These are phyloP conservation scores for Drosophila nr. fundita DNA, from an alignment of 2,888 invertebrate genomes.

Conservation along the genomic window DNA sequence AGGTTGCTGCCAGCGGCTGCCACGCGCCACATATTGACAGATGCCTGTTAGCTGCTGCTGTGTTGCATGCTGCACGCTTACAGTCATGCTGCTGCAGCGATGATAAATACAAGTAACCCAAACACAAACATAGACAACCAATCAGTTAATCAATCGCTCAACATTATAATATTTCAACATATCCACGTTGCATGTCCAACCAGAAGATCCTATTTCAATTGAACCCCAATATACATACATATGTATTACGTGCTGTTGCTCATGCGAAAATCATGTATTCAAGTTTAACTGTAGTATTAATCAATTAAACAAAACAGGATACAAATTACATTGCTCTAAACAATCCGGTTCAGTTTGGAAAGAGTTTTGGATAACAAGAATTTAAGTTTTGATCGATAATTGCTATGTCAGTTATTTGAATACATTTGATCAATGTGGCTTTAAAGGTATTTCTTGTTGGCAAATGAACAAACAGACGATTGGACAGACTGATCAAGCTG, in stretches of 20 bases:
- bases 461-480: background rate
- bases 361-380: too few relatives aligned
- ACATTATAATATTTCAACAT: constrained; percentile 23
- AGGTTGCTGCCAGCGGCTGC: constrained; percentile 27
- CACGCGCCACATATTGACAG: constrained; percentile 55
- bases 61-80: constrained; percentile 20
- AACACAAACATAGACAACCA: constrained; percentile 15
- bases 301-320: background rate
- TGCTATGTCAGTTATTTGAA: background rate
- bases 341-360: background rate
- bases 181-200: background rate
- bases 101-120: constrained; percentile 7
- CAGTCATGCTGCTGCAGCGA: constrained; percentile 4
- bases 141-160: constrained; percentile 36
- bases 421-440: background rate
- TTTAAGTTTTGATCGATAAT: too few relatives aligned
- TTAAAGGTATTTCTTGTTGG: background rate
- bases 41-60: constrained; percentile 32
- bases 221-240: background rate
- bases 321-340: background rate
- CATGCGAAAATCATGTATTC: background rate
- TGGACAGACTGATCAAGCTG: background rate
- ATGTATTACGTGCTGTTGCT: background rate
- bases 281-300: background rate
- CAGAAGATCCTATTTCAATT: background rate